Conservation (phyloP, 2,113 vertebrate species). For the Istiophorus platypterus region DNA sequence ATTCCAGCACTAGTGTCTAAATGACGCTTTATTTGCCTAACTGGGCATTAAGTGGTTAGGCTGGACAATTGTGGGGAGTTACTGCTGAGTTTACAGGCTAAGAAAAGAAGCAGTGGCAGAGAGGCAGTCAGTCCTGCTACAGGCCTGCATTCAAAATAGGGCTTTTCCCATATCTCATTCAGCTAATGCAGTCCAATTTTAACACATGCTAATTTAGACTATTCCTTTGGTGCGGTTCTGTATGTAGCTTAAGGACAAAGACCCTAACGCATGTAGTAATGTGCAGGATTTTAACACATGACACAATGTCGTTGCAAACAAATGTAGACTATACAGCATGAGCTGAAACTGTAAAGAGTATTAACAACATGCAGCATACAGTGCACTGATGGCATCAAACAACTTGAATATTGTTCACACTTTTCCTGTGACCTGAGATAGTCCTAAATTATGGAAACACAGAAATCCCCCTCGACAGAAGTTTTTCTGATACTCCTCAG, state of each 20-base stretch:
- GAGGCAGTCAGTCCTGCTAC: not conserved
- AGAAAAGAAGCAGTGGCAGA: not conserved
- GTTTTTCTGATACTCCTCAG: not conserved
- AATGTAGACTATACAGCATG: not conserved
- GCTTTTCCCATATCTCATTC: slow-evolving; percentile 29
- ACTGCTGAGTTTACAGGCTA: not conserved
- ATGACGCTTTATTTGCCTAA: not conserved
- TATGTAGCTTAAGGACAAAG: slow-evolving; percentile 10
- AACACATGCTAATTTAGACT: slow-evolving; percentile 20
- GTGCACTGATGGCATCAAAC: slow-evolving; percentile 6
- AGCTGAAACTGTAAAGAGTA: not conserved
- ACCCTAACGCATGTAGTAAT: not conserved
- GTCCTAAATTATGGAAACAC: slow-evolving; percentile 12
- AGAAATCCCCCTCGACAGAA: not conserved
- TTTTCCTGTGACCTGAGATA: slow-evolving; percentile 59
- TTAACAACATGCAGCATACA: slow-evolving; percentile 30
- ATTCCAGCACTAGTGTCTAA: not conserved
- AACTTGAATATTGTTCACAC: slow-evolving; percentile 9
- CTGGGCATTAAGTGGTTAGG: not conserved
- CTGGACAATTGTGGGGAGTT: not conserved
- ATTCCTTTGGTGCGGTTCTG: slow-evolving; percentile 48
- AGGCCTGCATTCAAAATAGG: slow-evolving; percentile 14
- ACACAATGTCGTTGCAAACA: not conserved
- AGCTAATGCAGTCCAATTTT: slow-evolving; percentile 46
- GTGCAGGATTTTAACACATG: not conserved